Conservation (phyloP, 2,888 invertebrate genomes). For the Cinara cedri region DNA sequence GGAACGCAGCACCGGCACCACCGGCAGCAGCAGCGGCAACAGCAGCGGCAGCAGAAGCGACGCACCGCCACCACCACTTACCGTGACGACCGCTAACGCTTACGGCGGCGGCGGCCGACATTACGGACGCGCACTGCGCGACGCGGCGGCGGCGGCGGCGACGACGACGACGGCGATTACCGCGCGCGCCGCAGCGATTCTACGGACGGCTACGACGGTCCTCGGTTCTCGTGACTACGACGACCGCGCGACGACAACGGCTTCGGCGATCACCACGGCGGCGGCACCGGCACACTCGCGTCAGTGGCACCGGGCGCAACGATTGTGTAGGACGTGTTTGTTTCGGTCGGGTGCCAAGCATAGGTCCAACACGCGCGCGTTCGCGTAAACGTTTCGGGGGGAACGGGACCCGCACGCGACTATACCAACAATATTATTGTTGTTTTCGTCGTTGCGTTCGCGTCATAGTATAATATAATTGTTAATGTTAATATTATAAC, state of each 20-base stretch:
- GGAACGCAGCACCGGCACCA: background rate
- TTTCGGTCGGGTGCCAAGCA: conserved; percentile 27
- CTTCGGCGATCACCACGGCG: conserved; percentile 30
- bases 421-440: background rate
- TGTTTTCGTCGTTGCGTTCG: background rate
- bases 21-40: background rate
- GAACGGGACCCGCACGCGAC: conserved; percentile 30
- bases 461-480: no score
- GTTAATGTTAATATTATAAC: no score
- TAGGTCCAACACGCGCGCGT: conserved; percentile 36
- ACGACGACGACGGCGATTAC: background rate
- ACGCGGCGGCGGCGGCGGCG: background rate
- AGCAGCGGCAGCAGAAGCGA: background rate
- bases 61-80: background rate
- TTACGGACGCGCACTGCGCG: background rate
- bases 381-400: conserved; percentile 28
- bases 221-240: conserved; percentile 10
- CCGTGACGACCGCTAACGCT: background rate
- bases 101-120: conserved; percentile 13
- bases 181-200: background rate
- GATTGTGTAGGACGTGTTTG: conserved; percentile 40
- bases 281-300: conserved; percentile 8
- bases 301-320: conserved; percentile 57
- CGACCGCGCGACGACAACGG: background rate
- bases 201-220: background rate